These are phyloP conservation scores for Furnarius figulus DNA, from an alignment of 2,113 vertebrate species.

Conservation along the genomic window DNA sequence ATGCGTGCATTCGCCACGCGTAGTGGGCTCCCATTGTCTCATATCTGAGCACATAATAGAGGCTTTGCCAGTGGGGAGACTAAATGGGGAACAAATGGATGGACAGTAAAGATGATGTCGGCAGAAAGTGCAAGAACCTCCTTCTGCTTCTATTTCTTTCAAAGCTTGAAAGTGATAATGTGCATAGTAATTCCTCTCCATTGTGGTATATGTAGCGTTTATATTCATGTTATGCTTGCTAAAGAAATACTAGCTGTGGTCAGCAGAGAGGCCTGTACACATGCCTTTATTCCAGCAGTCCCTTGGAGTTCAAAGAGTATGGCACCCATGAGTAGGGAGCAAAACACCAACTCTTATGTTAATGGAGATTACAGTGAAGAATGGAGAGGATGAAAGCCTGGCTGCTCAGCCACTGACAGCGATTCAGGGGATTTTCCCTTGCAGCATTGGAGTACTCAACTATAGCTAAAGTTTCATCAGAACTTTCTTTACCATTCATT, in stretches of 20 bases:
- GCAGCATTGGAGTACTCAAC: not conserved
- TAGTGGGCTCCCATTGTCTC: not conserved
- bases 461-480: not conserved
- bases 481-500: not conserved
- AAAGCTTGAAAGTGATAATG: not conserved
- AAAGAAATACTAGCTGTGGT: not conserved
- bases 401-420: not conserved
- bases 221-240: not conserved
- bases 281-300: not conserved
- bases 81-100: not conserved
- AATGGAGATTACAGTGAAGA: constrained; percentile 58
- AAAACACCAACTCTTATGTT: constrained; percentile 26
- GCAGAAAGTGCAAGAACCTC: constrained; percentile 22
- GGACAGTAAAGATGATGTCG: not conserved
- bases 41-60: not conserved
- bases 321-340: constrained; percentile 6
- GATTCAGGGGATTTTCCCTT: not conserved
- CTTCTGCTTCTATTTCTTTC: constrained; percentile 1
- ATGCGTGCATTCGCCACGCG: fast-evolving
- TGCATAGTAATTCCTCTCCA: not conserved
- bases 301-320: not conserved
- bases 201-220: not conserved
- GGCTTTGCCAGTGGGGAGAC: not conserved
- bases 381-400: not conserved
- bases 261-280: not conserved